Base-by-base conservation (phyloP, 1,140 invertebrate species). In the Papilio polyxenes region DNA sequence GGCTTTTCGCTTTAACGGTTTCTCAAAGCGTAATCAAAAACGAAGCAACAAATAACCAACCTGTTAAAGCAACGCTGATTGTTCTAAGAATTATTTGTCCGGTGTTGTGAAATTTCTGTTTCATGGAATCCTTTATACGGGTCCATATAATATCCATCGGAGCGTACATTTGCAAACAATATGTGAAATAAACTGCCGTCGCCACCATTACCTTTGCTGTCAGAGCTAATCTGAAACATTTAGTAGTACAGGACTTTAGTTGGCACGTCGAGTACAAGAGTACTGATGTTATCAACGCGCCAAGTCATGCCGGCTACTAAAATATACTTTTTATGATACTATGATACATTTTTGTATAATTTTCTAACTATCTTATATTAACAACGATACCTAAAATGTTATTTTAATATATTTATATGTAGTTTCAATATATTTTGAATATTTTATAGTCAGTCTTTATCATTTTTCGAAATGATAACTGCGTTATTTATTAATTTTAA, bases 131-230 rank as follows among this genome's bases (percentile, higher is more conserved):
- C 80, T 92, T 88, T 4, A 96, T 86, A 78, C 96, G 92, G 59
- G 90, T 92, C 96, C 96, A 97, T 2, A 97, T 95, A 40, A 98
- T 97, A 56, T 97, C 96, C 86, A 96, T 95, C 4, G 98, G 98
- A 0, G 99, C 98, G 89, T 97, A 98, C 89, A 98, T 97, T 94
- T 99, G 98, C 1, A 99, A 95, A 23, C 97, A 97, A 90, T 98
- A 99, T 0, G 98, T 98, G 85, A 99, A 97, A 81, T 98, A 97
- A 37, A 99, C 98, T 0, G 98, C 97, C 1, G 98, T 82, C 0
- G 97, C 97, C 87, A 99, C 98, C 77, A 98, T 95, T 2, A 98
- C 88, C 91, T 98, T 97, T 1, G 98, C 98, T 3, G 95, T 88
- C 88, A 98, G 95, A 51, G 96, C 97, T 80, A 97, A 92, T 5